These are phyloP conservation scores for Nicator chloris DNA, from an alignment of 2,113 vertebrate species.

Conservation along the genomic window DNA sequence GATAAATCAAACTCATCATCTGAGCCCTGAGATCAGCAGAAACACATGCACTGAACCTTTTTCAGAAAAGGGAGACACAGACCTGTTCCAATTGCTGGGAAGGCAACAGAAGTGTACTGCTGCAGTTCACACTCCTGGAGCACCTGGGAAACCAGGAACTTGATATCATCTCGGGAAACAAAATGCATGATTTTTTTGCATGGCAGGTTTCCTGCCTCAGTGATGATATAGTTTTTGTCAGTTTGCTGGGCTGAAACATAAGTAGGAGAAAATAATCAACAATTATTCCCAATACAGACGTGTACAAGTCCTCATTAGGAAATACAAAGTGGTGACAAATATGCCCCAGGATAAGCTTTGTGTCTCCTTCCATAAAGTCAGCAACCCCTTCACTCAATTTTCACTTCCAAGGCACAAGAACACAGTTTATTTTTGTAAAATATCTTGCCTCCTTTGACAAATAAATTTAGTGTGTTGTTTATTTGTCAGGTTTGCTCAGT, in stretches of 20 bases:
- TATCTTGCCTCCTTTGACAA: background rate
- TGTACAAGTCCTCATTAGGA: background rate
- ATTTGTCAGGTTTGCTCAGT: background rate
- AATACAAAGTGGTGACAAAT: background rate
- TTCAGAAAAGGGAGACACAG: background rate
- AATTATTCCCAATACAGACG: background rate
- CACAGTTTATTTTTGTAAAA: background rate
- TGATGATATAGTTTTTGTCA: constrained; percentile 69
- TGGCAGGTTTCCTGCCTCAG: constrained; percentile 76
- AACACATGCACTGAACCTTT: background rate
- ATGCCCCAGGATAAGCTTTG: background rate
- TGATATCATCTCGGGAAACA: constrained; percentile 47
- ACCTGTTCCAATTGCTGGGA: constrained; percentile 95
- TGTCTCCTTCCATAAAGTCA: background rate
- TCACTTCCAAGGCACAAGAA: background rate
- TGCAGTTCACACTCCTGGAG: constrained; percentile 74
- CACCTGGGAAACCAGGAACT: constrained; percentile 49
- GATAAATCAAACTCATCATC: background rate
- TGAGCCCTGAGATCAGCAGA: background rate
- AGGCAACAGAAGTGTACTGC: constrained; percentile 72
- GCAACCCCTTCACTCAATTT: background rate
- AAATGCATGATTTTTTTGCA: constrained; percentile 87
- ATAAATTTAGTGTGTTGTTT: background rate
- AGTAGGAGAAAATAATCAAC: background rate
- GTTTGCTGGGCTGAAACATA: constrained; percentile 65